These are phyloP conservation scores for Schizopygopsis malacanthus DNA, from an alignment of 2,797 vertebrate species.

Conservation along the genomic window DNA sequence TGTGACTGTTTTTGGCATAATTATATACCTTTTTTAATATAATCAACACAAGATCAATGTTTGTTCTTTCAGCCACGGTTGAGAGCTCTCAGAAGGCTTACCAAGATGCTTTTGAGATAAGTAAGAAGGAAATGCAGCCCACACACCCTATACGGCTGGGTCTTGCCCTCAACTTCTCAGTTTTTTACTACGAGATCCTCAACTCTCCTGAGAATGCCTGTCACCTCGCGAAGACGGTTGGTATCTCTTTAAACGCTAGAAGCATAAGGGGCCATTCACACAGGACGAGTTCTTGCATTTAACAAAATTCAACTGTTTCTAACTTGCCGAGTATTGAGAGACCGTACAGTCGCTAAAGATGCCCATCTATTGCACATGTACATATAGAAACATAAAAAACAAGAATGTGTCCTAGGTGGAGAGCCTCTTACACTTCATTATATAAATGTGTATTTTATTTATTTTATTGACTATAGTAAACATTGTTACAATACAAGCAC, in stretches of 20 bases:
- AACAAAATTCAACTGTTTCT: not conserved
- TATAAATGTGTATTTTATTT: not conserved
- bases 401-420: not conserved
- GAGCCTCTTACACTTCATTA: not conserved
- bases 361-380: not conserved
- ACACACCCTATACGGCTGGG: constrained; percentile 95
- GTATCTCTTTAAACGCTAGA: constrained; percentile 49
- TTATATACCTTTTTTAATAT: not conserved
- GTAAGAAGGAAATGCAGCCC: too few species aligned
- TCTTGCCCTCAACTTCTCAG: constrained; percentile 98
- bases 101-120: constrained; percentile 84
- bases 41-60: not conserved
- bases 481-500: not conserved
- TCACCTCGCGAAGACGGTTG: constrained; percentile 94
- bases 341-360: not conserved
- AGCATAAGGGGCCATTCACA: not conserved
- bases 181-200: constrained; percentile 99
- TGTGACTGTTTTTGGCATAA: not conserved
- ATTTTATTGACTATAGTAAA: not conserved
- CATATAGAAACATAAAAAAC: not conserved
- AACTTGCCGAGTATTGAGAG: not conserved
- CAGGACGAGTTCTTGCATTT: not conserved
- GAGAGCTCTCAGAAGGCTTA: constrained; percentile 93
- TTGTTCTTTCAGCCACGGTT: constrained; percentile 84
- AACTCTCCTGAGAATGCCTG: constrained; percentile 98